Base-by-base conservation (phyloP, 35 echinoderm and acorn worm genomes). In the Lytechinus pictus region DNA sequence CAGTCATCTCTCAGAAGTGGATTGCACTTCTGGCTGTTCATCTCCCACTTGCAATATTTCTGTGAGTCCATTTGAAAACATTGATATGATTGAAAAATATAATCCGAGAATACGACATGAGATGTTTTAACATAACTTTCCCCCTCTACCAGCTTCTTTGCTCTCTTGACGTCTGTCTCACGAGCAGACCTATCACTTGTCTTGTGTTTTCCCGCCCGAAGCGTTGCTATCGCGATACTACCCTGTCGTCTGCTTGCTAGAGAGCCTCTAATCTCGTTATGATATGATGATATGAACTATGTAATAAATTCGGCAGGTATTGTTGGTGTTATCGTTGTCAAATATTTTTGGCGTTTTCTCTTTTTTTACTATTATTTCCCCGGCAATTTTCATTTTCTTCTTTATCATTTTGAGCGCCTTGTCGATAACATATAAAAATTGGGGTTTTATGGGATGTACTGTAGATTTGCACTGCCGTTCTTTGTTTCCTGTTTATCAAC, bases 191-290 rank as follows among this genome's bases (percentile, higher is more conserved):
- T 93, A 93, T 93, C 92, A 93, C 57, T 93, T 57, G 54, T 93
- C 29, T 54, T 10, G 16, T 93, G 54, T 93, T 93, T 93, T 93
- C 53, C 92, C 92, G 92, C 92, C 92, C 92, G 10, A 27, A 93
- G 92, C 53, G 92, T 33, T 93, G 52, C 66, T 90, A 90, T 52
- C 28, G 88, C 88, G 88, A 90, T 54, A 90, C 88, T 51, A 28
- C 66, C 66, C 66, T 79, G 66, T 79, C 66, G 66, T 79, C 66
- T 79, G 66, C 66, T 16, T 79, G 16, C n/a, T 6, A 24, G 19
- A 79, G 66, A 24, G 66, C 66, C 66, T 79, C 66, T 79, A 79
- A 79, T 79, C 66, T 24, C 66, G 66, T 79, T 79, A 79, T 79
- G 66, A 79, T 79, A 79, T 79, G n/a, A 79, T 79, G n/a, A n/a